phyloP scores from a whole-genome alignment of 2,113 vertebrate species.

The Cebidichthys violaceus region DNA sequence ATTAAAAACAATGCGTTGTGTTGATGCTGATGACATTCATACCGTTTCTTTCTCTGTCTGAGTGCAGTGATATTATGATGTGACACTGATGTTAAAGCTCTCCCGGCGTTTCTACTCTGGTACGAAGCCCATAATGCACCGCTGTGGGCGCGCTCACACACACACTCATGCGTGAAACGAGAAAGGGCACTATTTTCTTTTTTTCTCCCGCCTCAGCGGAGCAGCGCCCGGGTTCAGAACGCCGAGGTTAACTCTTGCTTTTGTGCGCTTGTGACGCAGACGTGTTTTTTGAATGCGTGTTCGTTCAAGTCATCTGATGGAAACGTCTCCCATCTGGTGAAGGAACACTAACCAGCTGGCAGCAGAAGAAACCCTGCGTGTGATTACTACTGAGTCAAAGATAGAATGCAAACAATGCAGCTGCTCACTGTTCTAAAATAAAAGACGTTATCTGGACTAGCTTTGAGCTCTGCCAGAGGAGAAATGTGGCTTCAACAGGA shows the following conservation, averaged over 20 bases:
- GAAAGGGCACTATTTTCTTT: slow-evolving; percentile 68
- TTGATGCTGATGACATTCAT: too few species aligned
- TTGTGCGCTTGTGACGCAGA: slow-evolving; percentile 4
- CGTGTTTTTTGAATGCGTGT: slow-evolving; percentile 23
- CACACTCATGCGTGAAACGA: slow-evolving; percentile 77
- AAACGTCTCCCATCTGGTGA: slow-evolving; percentile 34
- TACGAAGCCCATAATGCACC: slow-evolving; percentile 73
- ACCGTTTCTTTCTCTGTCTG: not conserved
- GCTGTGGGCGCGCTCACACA: slow-evolving; percentile 73
- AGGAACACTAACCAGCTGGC: not conserved
- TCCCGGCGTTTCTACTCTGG: slow-evolving; percentile 47
- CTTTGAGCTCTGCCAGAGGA: not conserved
- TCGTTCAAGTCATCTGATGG: slow-evolving; percentile 11
- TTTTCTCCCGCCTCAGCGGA: slow-evolving; percentile 1
- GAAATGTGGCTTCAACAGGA: too few species aligned
- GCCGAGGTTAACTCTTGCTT: slow-evolving; percentile 16
- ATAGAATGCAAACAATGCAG: not conserved
- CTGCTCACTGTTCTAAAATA: too few species aligned
- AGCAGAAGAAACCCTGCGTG: not conserved
- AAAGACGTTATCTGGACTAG: not conserved
- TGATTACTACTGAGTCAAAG: not conserved
- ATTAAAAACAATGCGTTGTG: not conserved
- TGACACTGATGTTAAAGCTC: slow-evolving; percentile 41
- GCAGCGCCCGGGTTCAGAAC: slow-evolving; percentile 7
- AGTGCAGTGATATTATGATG: slow-evolving; percentile 41